These are phyloP conservation scores for Porphyrio hochstetteri DNA, from an alignment of 2,113 vertebrate species.

Conservation along the genomic window DNA sequence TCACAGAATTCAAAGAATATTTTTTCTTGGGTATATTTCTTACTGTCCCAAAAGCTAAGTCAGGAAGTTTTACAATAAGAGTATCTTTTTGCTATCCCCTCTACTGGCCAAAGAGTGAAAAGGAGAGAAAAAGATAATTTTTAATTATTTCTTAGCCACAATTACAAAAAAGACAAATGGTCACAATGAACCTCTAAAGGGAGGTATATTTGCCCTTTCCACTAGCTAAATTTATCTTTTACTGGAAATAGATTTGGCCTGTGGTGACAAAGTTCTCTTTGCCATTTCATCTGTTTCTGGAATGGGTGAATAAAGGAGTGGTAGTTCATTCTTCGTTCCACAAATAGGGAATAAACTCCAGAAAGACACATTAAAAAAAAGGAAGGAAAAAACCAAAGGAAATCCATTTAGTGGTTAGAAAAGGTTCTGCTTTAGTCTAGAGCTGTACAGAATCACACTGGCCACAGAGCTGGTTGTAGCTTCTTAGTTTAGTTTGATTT, in stretches of 20 bases:
- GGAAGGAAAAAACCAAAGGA: not conserved
- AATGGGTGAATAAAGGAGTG: not conserved
- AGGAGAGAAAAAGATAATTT: not conserved
- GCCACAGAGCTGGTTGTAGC: accelerated
- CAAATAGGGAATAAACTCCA: not conserved
- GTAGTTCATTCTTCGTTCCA: not conserved
- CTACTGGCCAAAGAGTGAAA: not conserved
- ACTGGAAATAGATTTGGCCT: not conserved
- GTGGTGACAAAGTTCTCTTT: not conserved
- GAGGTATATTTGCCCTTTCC: not conserved
- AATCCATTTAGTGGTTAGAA: not conserved
- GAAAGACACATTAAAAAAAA: not conserved
- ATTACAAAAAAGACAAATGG: not conserved
- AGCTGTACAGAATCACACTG: not conserved
- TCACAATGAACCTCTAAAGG: not conserved
- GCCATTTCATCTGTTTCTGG: not conserved
- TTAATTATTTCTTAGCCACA: not conserved
- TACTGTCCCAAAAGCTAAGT: not conserved
- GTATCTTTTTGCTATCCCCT: not conserved
- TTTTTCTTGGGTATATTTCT: not conserved
- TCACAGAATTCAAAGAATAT: not conserved
- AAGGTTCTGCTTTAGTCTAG: not conserved
- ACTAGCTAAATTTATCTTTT: not conserved
- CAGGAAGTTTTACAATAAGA: not conserved
- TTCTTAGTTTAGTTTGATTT: not conserved